These are phyloP conservation scores for Callospermophilus lateralis DNA, from an alignment of 2,113 vertebrate genomes.

Conservation along the genomic window DNA sequence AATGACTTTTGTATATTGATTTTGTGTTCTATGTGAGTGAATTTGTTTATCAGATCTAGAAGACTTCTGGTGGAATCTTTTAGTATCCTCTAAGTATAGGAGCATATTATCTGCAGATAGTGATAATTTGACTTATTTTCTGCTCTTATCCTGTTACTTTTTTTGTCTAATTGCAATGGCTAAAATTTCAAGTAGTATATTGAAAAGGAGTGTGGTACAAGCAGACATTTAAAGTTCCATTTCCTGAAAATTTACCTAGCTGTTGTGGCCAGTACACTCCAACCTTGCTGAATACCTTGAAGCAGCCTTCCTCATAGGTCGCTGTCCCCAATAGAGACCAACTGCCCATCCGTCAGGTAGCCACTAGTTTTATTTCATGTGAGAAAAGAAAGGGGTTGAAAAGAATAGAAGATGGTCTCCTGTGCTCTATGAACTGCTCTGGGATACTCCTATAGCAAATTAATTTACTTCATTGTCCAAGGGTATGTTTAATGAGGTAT, in stretches of 20 bases:
- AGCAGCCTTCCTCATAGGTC: neutral
- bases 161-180: neutral
- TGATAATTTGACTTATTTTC: too few relatives aligned
- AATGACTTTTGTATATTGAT: too few relatives aligned
- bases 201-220: neutral
- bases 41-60: too few relatives aligned
- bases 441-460: neutral
- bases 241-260: neutral
- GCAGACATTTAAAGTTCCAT: neutral
- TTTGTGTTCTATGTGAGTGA: too few relatives aligned
- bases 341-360: neutral
- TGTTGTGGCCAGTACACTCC: neutral
- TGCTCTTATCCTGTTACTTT: neutral
- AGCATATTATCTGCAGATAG: too few relatives aligned
- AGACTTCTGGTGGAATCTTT: too few relatives aligned
- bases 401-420: neutral
- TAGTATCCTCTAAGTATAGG: too few relatives aligned
- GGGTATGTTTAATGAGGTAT: neutral
- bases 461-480: neutral
- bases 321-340: neutral
- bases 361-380: neutral
- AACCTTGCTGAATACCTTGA: neutral
- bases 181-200: neutral
- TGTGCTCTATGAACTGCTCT: neutral
- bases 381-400: neutral